phyloP scores from a whole-genome alignment of 2,888 invertebrate species.

The Ferdinandea cuprea region DNA sequence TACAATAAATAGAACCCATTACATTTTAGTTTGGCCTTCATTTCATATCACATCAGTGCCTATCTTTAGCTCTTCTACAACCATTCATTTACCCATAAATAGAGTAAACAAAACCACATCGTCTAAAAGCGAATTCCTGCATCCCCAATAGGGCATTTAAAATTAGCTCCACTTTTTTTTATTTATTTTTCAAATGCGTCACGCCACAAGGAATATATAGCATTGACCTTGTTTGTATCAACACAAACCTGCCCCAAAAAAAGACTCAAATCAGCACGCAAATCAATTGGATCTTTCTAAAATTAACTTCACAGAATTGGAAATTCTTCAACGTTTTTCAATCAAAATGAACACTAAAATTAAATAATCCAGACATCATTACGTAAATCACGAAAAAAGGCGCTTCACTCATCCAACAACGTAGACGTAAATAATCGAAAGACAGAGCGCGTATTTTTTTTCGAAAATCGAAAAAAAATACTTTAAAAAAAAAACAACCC shows the following conservation, averaged over 20 bases:
- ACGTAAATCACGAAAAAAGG: conserved; percentile 51
- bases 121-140: not conserved
- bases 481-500: conserved; percentile 1
- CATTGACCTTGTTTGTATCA: conserved; percentile 35
- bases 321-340: conserved; percentile 32
- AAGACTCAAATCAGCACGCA: conserved; percentile 10
- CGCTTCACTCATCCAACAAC: conserved; percentile 37
- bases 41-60: too few species aligned
- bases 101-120: too few species aligned
- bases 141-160: not conserved
- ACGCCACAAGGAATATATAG: not conserved
- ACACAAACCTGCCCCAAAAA: conserved; percentile 16
- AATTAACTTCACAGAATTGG: conserved; percentile 16
- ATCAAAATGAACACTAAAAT: conserved; percentile 49
- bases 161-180: not conserved
- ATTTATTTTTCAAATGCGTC: not conserved
- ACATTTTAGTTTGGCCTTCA: too few species aligned
- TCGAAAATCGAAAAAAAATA: conserved; percentile 1
- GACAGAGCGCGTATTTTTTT: not conserved
- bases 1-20: too few species aligned
- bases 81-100: too few species aligned
- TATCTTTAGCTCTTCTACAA: too few species aligned
- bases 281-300: conserved; percentile 26
- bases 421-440: conserved; percentile 38
- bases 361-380: conserved; percentile 64